Base-by-base conservation (phyloP, 2,113 vertebrate genomes). In the Nycticebus coucang region DNA sequence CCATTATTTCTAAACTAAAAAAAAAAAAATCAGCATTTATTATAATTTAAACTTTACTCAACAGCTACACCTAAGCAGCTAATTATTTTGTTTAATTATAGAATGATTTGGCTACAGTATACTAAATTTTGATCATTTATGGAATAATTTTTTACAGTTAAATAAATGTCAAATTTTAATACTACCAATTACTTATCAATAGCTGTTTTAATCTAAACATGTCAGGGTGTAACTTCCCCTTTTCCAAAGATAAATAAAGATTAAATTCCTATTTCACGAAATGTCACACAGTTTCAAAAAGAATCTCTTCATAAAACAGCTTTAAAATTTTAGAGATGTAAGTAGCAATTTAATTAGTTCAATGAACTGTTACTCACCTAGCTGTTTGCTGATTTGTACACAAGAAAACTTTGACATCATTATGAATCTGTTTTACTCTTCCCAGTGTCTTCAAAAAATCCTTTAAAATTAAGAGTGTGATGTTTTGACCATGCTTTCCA, bases 381-480 rank as follows among this genome's bases (percentile, higher is more conserved):
- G 99, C 99, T 37, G 99, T 99, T 93, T 99, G 99, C 74, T 99
- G 99, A 97, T 99, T 99, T 97, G 99, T 99, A 88, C 99, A 98
- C 94, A 99, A 97, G 22, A 99, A 99, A 97, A 99, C 98, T 98
- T 99, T 99, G 94, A 99, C 99, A 91, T 99, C 99, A 90, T 99
- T 99, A 0, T 99, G 99, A 97, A 99, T 45, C 45, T 99, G 99
- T 97, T 99, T 99, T 74, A 99, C 99, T 97, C 99, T 98, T 97
- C 98, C 98, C 66, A 99, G 98, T 15, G 99, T 99, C 98, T 99
- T 99, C 98, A 99, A 99, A 98, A 99, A 99, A 68, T 99, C 98
- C 99, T 99, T 97, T 60, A 97, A 97, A 96, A 97, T 22, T 30
- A 89, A 97, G 22, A 94, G 95, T 28, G 0, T 37, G 60, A 89